These are phyloP conservation scores for Zhuqinia jingwanae DNA, from an alignment of 2,888 invertebrate species.

Conservation along the genomic window DNA sequence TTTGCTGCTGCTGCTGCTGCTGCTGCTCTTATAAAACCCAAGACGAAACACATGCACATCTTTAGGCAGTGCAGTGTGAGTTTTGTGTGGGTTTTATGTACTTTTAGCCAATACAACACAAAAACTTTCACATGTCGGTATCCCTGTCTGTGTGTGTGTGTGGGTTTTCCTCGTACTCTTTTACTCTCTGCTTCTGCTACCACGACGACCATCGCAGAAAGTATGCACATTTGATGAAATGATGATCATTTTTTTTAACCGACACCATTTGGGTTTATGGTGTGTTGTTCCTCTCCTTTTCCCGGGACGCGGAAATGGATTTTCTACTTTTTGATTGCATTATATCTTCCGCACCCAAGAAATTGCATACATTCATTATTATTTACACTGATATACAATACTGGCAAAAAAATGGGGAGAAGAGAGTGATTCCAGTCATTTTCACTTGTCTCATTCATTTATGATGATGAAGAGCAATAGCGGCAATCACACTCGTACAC, in stretches of 20 bases:
- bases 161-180: constrained; percentile 42
- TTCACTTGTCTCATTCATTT: not conserved
- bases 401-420: not conserved
- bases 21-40: not conserved
- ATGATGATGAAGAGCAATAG: not conserved
- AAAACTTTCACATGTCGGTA: constrained; percentile 30
- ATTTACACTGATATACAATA: no score
- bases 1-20: not conserved
- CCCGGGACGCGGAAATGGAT: constrained; percentile 17
- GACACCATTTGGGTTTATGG: not conserved
- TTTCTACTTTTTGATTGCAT: constrained; percentile 36
- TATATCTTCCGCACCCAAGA: not conserved
- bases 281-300: constrained; percentile 20
- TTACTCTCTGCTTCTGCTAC: not conserved
- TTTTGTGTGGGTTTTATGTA: not conserved
- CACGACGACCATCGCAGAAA: not conserved
- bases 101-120: not conserved
- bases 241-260: constrained; percentile 1
- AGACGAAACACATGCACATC: not conserved
- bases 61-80: not conserved
- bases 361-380: not conserved
- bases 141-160: not conserved
- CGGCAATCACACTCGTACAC: no score
- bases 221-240: not conserved
- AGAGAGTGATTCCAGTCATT: constrained; percentile 19